Conservation (phyloP, 2,888 invertebrate species). For the Gryllus longicercus region DNA sequence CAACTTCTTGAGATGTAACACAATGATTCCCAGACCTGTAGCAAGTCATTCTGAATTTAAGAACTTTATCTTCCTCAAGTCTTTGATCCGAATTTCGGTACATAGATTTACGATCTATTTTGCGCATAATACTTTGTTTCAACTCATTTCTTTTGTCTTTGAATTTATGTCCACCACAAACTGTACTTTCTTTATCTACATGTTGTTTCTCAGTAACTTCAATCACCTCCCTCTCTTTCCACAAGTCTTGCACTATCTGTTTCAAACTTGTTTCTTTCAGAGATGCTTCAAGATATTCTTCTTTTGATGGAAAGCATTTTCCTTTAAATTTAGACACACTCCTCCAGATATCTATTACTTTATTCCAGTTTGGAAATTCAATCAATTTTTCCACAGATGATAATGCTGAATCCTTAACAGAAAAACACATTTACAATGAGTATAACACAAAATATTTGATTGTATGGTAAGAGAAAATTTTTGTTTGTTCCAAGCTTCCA, state of each 20-base stretch:
- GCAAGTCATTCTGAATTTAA: slow-evolving; percentile 55
- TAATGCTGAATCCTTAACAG: background rate
- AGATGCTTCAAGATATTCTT: slow-evolving; percentile 22
- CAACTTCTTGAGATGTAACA: slow-evolving; percentile 56
- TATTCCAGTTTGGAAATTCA: slow-evolving; percentile 18
- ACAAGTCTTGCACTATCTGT: slow-evolving; percentile 18
- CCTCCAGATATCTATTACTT: slow-evolving; percentile 23
- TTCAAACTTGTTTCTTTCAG: slow-evolving; percentile 20
- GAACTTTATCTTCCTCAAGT: slow-evolving; percentile 39
- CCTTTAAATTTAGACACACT: slow-evolving; percentile 24
- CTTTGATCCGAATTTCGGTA: background rate
- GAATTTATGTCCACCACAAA: background rate
- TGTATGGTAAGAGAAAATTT: too few species aligned
- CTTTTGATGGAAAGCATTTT: slow-evolving; percentile 25
- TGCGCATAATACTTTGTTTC: background rate
- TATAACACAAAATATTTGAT: too few species aligned
- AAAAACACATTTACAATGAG: too few species aligned
- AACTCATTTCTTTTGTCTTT: slow-evolving; percentile 18
- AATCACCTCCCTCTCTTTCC: background rate
- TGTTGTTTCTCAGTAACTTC: background rate
- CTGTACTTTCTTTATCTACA: background rate
- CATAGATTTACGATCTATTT: background rate
- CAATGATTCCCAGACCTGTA: slow-evolving; percentile 54
- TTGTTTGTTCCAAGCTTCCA: too few species aligned
- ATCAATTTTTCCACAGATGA: background rate